Conservation (phyloP, 2,113 vertebrate genomes). For the Oenanthe oenanthe region DNA sequence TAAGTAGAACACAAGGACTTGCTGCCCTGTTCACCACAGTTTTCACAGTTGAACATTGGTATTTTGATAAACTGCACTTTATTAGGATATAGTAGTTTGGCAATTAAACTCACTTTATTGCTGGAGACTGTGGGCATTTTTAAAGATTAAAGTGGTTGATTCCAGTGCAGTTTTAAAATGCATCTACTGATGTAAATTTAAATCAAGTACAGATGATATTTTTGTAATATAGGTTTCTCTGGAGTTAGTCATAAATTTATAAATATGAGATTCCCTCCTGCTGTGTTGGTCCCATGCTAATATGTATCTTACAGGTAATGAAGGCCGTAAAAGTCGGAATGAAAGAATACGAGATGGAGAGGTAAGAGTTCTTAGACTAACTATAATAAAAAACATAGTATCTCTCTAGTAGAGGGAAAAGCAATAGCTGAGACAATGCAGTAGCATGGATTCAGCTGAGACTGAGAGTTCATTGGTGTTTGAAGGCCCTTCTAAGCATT, state of each 20-base stretch:
- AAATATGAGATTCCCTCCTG: slow-evolving; percentile 32
- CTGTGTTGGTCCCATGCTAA: slow-evolving; percentile 56
- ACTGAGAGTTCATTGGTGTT: background rate
- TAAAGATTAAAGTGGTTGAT: slow-evolving; percentile 16
- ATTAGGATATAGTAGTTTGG: background rate
- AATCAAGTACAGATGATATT: background rate
- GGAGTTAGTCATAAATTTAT: slow-evolving; percentile 43
- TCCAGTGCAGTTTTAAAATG: slow-evolving; percentile 15
- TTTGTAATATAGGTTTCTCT: slow-evolving; percentile 31
- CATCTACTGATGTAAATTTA: slow-evolving; percentile 12
- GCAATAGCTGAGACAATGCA: background rate
- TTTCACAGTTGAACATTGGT: background rate
- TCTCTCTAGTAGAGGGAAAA: background rate
- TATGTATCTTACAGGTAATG: slow-evolving; percentile 80
- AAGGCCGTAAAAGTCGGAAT: slow-evolving; percentile 80
- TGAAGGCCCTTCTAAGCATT: background rate
- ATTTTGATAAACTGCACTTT: background rate
- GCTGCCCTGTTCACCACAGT: background rate
- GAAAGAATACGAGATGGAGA: slow-evolving; percentile 83
- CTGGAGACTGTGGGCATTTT: background rate
- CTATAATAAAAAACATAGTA: slow-evolving; percentile 22
- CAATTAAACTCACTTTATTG: background rate
- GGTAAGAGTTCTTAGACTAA: slow-evolving; percentile 72
- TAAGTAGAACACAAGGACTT: background rate
- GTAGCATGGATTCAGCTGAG: background rate